Conservation (phyloP, 2,888 invertebrate genomes). For the Volucella zonaria region DNA sequence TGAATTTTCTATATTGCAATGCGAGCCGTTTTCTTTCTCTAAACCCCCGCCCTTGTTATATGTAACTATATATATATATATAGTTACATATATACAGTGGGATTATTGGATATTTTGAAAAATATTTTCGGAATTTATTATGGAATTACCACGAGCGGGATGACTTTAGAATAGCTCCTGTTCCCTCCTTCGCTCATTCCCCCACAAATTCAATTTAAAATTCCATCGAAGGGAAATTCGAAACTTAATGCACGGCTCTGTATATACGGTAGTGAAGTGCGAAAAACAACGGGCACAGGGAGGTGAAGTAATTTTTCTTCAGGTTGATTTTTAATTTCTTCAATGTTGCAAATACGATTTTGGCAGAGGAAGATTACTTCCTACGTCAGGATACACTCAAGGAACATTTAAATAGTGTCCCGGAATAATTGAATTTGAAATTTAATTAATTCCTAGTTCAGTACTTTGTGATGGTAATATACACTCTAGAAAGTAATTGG, state of each 20-base stretch:
- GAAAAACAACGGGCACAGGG: background rate
- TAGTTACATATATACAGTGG: constrained; percentile 22
- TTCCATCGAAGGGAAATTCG: constrained; percentile 44
- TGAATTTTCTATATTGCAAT: constrained; percentile 45
- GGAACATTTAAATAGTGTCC: constrained; percentile 36
- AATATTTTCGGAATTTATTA: constrained; percentile 51
- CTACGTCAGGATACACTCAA: constrained; percentile 16
- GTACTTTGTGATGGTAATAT: constrained; percentile 65
- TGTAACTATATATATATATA: constrained; percentile 1
- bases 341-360: constrained; percentile 2
- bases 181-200: no score
- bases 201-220: constrained; percentile 48
- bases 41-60: background rate
- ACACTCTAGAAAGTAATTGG: constrained; percentile 50
- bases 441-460: constrained; percentile 70
- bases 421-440: constrained; percentile 69
- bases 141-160: constrained; percentile 18
- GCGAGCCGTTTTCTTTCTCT: constrained; percentile 5
- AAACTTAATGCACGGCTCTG: constrained; percentile 13
- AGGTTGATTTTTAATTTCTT: constrained; percentile 46
- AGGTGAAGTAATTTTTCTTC: background rate
- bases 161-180: background rate
- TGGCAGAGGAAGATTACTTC: background rate
- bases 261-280: background rate
- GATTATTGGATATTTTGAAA: constrained; percentile 62